Conservation (phyloP, 2,113 vertebrate species). For the Bubo blakistoni region DNA sequence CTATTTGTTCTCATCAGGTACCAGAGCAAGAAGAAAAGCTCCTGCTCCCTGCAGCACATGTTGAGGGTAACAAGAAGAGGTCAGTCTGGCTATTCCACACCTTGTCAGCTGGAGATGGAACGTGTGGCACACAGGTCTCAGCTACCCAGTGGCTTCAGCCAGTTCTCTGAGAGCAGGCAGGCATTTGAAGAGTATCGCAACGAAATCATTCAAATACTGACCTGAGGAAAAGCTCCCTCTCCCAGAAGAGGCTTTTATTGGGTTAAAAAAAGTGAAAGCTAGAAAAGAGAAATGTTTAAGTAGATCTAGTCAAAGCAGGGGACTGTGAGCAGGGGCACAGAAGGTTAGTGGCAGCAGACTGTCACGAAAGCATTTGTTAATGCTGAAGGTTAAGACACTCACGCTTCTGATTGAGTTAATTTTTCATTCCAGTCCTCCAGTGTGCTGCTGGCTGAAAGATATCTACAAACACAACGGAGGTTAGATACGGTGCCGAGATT, state of each 20-base stretch:
- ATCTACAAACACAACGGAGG: conserved; percentile 80
- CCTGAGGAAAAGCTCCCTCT: not conserved
- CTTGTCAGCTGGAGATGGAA: not conserved
- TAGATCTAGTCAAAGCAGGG: not conserved
- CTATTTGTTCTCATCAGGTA: not conserved
- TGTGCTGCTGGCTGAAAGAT: conserved; percentile 86
- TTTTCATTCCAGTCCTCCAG: conserved; percentile 81
- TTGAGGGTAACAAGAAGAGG: not conserved
- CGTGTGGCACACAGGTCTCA: rapidly evolving
- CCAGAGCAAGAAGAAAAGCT: not conserved
- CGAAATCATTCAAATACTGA: not conserved
- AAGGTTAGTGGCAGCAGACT: not conserved
- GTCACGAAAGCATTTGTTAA: conserved; percentile 3
- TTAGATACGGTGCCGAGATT: conserved; percentile 39
- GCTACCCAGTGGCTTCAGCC: not conserved
- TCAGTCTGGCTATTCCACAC: not conserved
- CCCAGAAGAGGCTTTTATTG: not conserved
- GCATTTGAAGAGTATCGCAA: not conserved
- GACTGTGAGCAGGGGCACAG: not conserved
- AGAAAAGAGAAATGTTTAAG: not conserved
- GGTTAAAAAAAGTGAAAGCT: not conserved
- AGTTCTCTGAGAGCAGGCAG: not conserved
- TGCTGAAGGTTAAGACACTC: conserved; percentile 72
- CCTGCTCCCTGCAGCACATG: not conserved
- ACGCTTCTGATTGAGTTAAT: conserved; percentile 84